phyloP scores from a whole-genome alignment of 2,113 vertebrate genomes.

The Trochalopteron elliotii region DNA sequence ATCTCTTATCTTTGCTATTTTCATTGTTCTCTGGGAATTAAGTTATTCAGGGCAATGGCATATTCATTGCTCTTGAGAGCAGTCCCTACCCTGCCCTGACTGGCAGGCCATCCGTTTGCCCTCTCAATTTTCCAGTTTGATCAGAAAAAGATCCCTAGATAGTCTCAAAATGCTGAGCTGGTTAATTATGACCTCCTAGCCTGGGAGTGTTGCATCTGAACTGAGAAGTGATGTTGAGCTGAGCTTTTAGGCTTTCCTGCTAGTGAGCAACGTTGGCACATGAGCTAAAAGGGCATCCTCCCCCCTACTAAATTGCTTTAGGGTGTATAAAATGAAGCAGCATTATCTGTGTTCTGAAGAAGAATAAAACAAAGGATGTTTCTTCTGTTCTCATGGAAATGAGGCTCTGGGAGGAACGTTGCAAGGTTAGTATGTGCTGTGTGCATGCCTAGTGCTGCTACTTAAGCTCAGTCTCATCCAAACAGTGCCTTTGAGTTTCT shows the following conservation, averaged over 20 bases:
- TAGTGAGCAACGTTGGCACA: rapidly evolving
- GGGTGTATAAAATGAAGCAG: neutral
- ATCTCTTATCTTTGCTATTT: neutral
- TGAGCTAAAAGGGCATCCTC: neutral
- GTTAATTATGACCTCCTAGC: neutral
- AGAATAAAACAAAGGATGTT: neutral
- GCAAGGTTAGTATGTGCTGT: neutral
- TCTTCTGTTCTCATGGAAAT: neutral
- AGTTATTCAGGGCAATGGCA: neutral
- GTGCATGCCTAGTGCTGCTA: neutral
- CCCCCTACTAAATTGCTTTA: neutral
- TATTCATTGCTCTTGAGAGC: neutral
- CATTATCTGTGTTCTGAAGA: neutral
- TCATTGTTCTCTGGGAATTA: neutral
- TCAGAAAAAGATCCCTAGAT: neutral
- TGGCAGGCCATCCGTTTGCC: neutral
- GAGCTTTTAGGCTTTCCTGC: neutral
- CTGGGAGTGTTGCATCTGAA: neutral
- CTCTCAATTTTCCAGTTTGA: neutral
- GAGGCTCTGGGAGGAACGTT: neutral
- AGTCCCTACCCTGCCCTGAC: neutral
- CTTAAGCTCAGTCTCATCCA: neutral
- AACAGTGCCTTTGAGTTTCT: neutral
- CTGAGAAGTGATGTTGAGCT: neutral
- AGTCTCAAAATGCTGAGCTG: neutral